These are phyloP conservation scores for Odontothrips loti DNA, from an alignment of 2,888 invertebrate genomes.

Conservation along the genomic window DNA sequence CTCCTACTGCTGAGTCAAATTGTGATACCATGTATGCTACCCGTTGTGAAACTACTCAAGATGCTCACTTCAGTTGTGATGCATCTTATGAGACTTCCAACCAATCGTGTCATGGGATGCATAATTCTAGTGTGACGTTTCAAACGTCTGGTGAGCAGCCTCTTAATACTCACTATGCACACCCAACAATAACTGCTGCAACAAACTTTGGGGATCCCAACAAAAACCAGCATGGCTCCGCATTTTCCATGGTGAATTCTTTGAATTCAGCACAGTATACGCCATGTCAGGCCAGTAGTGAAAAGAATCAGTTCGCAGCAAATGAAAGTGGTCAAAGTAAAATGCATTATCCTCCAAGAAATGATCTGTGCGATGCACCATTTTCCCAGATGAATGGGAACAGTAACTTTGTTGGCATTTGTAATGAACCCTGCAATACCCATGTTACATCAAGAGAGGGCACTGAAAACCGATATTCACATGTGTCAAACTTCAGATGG, in stretches of 20 bases:
- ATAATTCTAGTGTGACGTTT: background rate
- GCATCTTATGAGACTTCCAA: background rate
- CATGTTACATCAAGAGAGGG: background rate
- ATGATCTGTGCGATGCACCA: background rate
- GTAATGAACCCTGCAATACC: background rate
- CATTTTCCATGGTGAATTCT: background rate
- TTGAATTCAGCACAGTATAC: background rate
- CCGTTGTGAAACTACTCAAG: slow-evolving; percentile 10
- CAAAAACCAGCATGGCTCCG: background rate
- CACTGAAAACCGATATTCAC: background rate
- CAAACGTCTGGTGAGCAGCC: background rate
- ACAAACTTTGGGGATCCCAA: background rate
- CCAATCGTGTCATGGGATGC: background rate
- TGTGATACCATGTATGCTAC: slow-evolving; percentile 12
- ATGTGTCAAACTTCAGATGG: background rate
- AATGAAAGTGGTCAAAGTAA: background rate
- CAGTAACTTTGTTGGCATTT: background rate
- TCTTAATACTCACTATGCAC: background rate
- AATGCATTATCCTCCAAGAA: background rate
- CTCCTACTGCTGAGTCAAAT: background rate
- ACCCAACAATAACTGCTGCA: background rate
- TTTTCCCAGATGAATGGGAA: slow-evolving; percentile 5
- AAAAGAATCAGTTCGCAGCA: background rate
- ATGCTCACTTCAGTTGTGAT: slow-evolving; percentile 12
- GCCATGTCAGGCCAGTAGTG: background rate